Evolutionary conservation across 2,113 vertebrate genomes (phyloP).

Genomic region (Apodemus speciosus): DNA sequence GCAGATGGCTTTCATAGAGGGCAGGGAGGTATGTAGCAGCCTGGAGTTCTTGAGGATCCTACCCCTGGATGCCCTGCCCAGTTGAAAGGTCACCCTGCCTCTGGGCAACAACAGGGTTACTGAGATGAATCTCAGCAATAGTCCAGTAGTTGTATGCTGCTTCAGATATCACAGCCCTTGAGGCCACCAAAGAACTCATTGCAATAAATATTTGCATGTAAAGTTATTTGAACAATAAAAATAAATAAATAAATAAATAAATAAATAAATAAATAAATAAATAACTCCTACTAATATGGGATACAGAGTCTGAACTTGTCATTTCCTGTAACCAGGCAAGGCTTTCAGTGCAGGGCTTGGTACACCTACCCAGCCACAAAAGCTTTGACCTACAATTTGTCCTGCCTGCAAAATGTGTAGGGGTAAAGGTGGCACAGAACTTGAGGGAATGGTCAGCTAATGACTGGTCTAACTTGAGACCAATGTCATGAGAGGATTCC

Average conservation of each 20-base stretch:
- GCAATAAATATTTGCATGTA: background rate
- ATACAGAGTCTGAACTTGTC: background rate
- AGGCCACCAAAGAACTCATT: too few relatives aligned
- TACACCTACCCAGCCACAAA: background rate
- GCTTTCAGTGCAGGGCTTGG: background rate
- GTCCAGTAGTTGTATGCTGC: background rate
- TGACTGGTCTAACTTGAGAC: background rate
- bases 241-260: background rate
- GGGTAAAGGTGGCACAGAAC: too few relatives aligned
- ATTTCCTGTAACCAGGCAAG: background rate
- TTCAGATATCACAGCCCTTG: background rate
- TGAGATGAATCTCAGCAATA: background rate
- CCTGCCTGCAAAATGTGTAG: background rate
- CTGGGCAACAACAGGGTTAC: background rate
- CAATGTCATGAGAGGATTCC: background rate
- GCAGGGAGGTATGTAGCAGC: background rate
- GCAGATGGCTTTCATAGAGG: background rate
- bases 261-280: too few relatives aligned
- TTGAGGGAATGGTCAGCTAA: background rate
- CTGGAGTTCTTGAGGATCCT: background rate
- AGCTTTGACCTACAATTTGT: too few relatives aligned
- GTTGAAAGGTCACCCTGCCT: background rate
- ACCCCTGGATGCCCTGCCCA: background rate
- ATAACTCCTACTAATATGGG: background rate
- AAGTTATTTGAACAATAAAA: background rate